A percentile compares a stretch with the other conserved stretches of the same genome.
phyloP scores from a whole-genome alignment of 2,888 invertebrate genomes.

The Nesidiocoris tenuis region DNA sequence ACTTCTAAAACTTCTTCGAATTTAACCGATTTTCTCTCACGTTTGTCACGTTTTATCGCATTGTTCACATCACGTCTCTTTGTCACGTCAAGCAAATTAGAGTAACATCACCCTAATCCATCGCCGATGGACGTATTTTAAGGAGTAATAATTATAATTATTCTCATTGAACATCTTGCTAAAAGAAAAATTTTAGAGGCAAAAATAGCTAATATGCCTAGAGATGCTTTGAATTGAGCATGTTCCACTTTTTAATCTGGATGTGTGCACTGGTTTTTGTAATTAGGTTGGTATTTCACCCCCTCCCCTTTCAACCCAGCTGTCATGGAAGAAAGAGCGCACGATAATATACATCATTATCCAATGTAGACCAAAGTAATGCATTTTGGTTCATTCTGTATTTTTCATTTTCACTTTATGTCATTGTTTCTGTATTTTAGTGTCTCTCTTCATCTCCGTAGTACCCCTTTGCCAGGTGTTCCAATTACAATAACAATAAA shows the following conservation, averaged over 20 bases:
- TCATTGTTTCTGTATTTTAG: neutral
- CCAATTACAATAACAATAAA: conserved; percentile 26
- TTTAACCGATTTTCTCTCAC: neutral
- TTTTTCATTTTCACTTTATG: neutral
- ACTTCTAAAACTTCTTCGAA: neutral
- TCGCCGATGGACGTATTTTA: conserved; percentile 21
- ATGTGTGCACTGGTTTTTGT: conserved; percentile 47
- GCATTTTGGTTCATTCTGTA: conserved; percentile 12
- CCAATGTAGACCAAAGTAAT: conserved; percentile 45
- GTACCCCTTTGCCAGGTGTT: neutral
- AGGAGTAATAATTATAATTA: conserved; percentile 30
- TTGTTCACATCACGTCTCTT: neutral
- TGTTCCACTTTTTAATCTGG: conserved; percentile 47
- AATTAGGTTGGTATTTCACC: conserved; percentile 45
- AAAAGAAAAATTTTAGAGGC: conserved; percentile 19
- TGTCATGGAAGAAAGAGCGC: conserved; percentile 36
- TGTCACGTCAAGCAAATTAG: neutral
- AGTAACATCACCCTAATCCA: conserved; percentile 1
- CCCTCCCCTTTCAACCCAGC: conserved; percentile 48
- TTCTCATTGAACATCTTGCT: conserved; percentile 36
- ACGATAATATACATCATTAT: no score
- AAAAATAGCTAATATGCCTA: conserved; percentile 37
- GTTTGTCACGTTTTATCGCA: neutral
- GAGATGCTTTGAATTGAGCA: conserved; percentile 38
- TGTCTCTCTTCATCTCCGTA: neutral